A percentile compares a stretch with the other conserved stretches of the same genome.
Conservation (phyloP, 2,888 invertebrate species). For the Argyresthia goedartella region DNA sequence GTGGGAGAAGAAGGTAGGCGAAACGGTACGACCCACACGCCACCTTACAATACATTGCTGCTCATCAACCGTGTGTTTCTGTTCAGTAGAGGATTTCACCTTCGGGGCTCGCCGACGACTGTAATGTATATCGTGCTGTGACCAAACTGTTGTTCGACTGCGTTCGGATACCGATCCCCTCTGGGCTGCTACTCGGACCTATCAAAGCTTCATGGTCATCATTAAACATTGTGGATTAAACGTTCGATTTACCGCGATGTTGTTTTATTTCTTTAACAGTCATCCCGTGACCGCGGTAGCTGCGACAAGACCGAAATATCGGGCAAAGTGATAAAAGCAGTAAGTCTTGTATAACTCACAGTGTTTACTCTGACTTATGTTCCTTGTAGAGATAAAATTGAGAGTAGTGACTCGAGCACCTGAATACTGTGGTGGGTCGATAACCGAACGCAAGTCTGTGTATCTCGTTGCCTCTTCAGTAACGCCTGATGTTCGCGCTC, state of each 20-base stretch:
- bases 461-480: constrained; percentile 51
- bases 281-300: constrained; percentile 34
- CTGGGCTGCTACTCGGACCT: not conserved
- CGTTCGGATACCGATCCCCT: too few relatives aligned
- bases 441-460: constrained; percentile 50
- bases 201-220: not conserved
- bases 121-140: constrained; percentile 39
- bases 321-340: too few relatives aligned
- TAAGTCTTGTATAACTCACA: constrained; percentile 17
- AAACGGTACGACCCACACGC: constrained; percentile 87
- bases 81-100: constrained; percentile 55
- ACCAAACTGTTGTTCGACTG: too few relatives aligned
- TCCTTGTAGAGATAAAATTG: not conserved
- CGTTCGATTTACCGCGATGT: constrained; percentile 10
- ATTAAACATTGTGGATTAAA: not conserved
- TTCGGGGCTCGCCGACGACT: constrained; percentile 55
- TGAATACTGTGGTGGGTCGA: too few relatives aligned
- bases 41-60: constrained; percentile 70
- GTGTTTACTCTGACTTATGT: constrained; percentile 12
- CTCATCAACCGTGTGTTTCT: constrained; percentile 70
- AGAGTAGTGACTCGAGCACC: too few relatives aligned
- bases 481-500: constrained; percentile 52
- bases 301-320: constrained; percentile 8
- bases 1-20: constrained; percentile 99
- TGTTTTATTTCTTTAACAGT: constrained; percentile 18